Conservation (phyloP, 2,888 invertebrate species). For the Troides aeacus region DNA sequence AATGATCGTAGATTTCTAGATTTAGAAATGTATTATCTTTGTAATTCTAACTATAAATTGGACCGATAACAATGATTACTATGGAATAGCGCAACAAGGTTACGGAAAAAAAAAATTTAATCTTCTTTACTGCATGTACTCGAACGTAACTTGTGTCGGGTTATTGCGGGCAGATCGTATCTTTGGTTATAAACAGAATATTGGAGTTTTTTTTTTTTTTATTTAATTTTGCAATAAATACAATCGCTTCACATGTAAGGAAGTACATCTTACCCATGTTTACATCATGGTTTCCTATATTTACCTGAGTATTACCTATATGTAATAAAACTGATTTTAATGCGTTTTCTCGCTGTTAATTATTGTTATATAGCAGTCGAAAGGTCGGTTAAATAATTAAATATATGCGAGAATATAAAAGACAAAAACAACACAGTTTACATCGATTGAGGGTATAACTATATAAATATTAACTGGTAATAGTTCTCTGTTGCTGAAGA, state of each 20-base stretch:
- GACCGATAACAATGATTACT: conserved; percentile 38
- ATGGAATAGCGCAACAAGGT: conserved; percentile 36
- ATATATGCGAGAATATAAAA: no score
- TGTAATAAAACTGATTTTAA: no score
- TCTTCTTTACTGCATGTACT: conserved; percentile 55
- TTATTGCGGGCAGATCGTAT: conserved; percentile 48
- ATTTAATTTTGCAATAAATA: conserved; percentile 38
- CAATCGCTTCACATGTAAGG: conserved; percentile 19
- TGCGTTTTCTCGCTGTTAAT: no score
- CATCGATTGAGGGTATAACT: no score
- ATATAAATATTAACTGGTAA: no score
- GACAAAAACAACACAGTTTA: no score
- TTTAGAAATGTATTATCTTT: not conserved
- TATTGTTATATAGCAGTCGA: no score
- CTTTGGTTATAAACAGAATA: conserved; percentile 49
- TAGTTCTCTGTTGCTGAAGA: no score
- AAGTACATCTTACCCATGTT: conserved; percentile 2
- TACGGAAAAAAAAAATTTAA: conserved; percentile 54
- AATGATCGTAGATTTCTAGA: no score
- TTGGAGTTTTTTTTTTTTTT: conserved; percentile 28
- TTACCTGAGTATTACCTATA: not conserved
- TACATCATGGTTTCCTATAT: not conserved
- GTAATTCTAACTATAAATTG: conserved; percentile 40
- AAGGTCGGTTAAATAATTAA: no score
- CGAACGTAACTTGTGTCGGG: conserved; percentile 41